phyloP scores from a whole-genome alignment of 2,888 invertebrate species.

The Plemyria rubiginata region DNA sequence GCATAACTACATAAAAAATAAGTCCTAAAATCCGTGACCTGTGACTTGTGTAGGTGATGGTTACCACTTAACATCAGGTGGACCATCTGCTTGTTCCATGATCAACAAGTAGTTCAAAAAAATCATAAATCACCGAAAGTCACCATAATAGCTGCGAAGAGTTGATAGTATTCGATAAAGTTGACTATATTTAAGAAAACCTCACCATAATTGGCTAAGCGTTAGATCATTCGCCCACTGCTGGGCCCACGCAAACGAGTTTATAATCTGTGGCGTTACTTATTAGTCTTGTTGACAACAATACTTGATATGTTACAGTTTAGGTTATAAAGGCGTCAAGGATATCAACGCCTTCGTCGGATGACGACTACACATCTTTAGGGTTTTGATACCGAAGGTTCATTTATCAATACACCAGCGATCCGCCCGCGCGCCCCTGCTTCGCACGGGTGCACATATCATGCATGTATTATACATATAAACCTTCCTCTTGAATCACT shows the following conservation, averaged over 20 bases:
- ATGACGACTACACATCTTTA: background rate
- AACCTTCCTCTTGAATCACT: too few species aligned
- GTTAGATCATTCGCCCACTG: conserved; percentile 42
- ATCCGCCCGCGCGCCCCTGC: too few species aligned
- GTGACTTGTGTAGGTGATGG: too few species aligned
- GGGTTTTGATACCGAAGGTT: too few species aligned
- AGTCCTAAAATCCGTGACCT: too few species aligned
- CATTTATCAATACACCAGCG: too few species aligned
- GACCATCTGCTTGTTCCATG: too few species aligned
- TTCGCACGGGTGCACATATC: too few species aligned
- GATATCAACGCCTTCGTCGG: background rate
- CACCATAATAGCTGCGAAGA: conserved; percentile 9
- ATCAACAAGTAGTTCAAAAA: background rate
- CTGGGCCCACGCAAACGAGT: conserved; percentile 33
- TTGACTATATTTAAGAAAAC: conserved; percentile 34
- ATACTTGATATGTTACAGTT: background rate
- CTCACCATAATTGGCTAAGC: conserved; percentile 34
- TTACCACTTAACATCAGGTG: background rate
- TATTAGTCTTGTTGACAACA: conserved; percentile 5
- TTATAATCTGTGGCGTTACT: conserved; percentile 11
- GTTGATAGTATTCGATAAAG: conserved; percentile 17
- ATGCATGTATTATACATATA: too few species aligned
- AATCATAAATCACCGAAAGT: conserved; percentile 10
- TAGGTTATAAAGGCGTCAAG: background rate
- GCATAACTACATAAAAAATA: too few species aligned